Evolutionary conservation across 2,113 vertebrate genomes (phyloP).

Genomic region (Phalacrocorax brasilianus): DNA sequence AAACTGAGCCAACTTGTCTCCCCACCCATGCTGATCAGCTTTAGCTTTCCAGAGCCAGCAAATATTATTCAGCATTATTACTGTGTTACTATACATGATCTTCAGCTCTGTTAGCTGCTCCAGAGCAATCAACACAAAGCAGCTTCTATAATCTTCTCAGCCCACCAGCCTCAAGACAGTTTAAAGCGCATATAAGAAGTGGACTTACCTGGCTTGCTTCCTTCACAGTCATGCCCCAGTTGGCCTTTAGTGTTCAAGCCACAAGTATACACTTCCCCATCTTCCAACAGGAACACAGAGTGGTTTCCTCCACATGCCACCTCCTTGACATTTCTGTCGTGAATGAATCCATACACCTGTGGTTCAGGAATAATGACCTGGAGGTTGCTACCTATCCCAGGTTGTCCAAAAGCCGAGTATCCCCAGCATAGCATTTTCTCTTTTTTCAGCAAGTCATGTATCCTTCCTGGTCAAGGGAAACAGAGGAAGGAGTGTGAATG

Average conservation of each 20-base stretch:
- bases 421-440: constrained; percentile 95
- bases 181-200: background rate
- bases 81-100: background rate
- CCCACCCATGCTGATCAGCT: background rate
- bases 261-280: constrained; percentile 92
- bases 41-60: background rate
- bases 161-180: background rate
- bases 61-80: background rate
- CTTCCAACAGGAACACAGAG: constrained; percentile 88
- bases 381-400: constrained; percentile 80
- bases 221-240: constrained; percentile 87
- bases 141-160: background rate
- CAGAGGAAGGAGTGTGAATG: background rate
- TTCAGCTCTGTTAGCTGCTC: background rate
- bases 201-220: constrained; percentile 84
- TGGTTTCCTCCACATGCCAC: constrained; percentile 89
- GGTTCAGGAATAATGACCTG: constrained; percentile 83
- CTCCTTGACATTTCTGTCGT: constrained; percentile 83
- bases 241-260: constrained; percentile 92
- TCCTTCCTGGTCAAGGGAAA: constrained; percentile 31
- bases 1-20: background rate
- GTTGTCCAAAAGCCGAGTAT: constrained; percentile 87
- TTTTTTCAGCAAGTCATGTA: constrained; percentile 75
- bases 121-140: background rate
- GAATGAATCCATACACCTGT: constrained; percentile 79